Conservation (phyloP, 2,888 invertebrate genomes). For the Ichneumon xanthorius region DNA sequence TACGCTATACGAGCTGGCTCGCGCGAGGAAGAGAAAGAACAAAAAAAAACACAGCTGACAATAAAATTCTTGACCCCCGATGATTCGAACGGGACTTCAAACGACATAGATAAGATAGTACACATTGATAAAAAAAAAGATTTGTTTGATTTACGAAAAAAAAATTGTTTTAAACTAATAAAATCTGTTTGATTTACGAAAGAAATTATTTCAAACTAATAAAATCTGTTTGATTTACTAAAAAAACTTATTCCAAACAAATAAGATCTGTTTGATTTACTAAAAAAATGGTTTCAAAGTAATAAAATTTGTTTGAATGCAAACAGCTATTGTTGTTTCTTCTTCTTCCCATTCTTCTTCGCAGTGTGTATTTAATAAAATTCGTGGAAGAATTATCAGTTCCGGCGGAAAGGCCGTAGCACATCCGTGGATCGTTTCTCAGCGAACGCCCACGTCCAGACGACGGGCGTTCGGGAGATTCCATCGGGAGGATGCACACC, state of each 20-base stretch:
- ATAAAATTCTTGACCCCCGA: background rate
- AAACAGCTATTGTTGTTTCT: background rate
- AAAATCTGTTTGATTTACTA: background rate
- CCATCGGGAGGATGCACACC: constrained; percentile 67
- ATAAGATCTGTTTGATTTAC: background rate
- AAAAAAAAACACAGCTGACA: background rate
- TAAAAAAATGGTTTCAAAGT: too few species aligned
- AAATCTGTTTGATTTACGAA: background rate
- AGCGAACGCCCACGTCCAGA: constrained; percentile 20
- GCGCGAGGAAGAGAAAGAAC: background rate
- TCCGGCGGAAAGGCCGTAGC: constrained; percentile 48
- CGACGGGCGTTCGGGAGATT: constrained; percentile 47
- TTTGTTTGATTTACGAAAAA: background rate
- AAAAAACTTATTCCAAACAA: background rate
- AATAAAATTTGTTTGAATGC: background rate
- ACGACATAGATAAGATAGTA: background rate
- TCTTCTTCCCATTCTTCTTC: background rate
- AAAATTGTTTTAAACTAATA: too few species aligned
- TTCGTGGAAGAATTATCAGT: constrained; percentile 34
- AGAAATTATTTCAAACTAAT: too few species aligned
- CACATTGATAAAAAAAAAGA: background rate
- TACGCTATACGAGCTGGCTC: background rate
- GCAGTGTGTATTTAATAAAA: background rate
- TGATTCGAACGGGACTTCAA: background rate
- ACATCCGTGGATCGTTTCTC: constrained; percentile 13